Conservation (phyloP, 2,888 invertebrate genomes). For the Megalurothrips usitatus region DNA sequence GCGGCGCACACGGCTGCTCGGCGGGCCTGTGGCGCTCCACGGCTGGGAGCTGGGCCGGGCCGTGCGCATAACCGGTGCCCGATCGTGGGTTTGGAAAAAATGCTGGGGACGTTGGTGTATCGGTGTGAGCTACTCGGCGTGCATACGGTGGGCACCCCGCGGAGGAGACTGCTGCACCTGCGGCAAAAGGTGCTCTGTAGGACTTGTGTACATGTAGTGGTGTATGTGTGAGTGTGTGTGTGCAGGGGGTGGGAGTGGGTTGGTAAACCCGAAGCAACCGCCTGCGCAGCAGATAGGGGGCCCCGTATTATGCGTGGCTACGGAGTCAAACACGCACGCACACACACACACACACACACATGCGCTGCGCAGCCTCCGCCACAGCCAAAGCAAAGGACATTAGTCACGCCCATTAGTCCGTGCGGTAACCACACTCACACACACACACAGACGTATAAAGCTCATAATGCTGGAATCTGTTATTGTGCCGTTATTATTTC, state of each 20-base stretch:
- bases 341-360: not conserved
- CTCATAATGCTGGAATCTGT: not conserved
- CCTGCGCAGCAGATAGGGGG: not conserved
- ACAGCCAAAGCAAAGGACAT: not conserved
- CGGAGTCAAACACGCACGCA: not conserved
- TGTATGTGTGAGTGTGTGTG: not conserved
- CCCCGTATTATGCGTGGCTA: not conserved
- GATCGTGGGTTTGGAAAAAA: no score
- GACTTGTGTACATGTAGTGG: not conserved
- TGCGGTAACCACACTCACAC: not conserved
- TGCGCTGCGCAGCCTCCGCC: not conserved
- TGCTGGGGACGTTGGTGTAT: no score
- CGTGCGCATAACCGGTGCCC: no score
- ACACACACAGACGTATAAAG: not conserved
- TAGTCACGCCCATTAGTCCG: not conserved
- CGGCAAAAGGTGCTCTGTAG: no score
- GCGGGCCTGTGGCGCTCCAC: not conserved
- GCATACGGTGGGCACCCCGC: no score
- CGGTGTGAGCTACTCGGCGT: no score
- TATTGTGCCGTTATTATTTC: no score
- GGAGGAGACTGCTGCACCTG: no score
- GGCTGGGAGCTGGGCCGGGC: not conserved
- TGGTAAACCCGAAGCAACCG: no score
- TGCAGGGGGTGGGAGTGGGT: not conserved
- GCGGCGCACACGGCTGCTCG: not conserved